Evolutionary conservation across 2,113 vertebrate species (phyloP), one percentile per base, ranked within the genome.

Genomic region (Pteropus alecto): DNA sequence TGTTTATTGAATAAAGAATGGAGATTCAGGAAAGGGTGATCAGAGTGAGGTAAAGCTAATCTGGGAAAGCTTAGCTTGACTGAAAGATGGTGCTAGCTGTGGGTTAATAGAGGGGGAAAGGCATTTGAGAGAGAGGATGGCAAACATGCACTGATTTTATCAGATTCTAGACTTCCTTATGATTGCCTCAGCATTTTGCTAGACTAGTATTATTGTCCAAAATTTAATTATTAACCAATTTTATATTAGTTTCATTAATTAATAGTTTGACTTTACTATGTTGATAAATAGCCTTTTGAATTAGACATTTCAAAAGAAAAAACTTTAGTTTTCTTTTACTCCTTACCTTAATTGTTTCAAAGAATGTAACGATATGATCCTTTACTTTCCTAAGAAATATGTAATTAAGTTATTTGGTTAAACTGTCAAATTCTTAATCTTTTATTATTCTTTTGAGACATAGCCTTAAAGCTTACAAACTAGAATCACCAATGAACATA

Each of bases 151-250:
- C 90, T 87, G 61, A 85, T 82, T 86, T 96, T 78, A 94, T 79
- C 68, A 93, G 93, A 87, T 93, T 54, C 81, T 95, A 9, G 81
- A 88, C 61, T 94, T 96, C 87, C 78, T 92, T 86, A 26, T 96
- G 68, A 96, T 79, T 71, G 94, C 63, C 58, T 90, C 41, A 88
- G 78, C 65, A 70, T 70, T 48, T 90, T 90, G 74, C 70, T 92
- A 87, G 56, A 60, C 54, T 65, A 91, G 30, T 84, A 56, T 58
- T 90, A 90, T 73, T 93, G 63, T 97, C 63, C 63, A 96, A 91
- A 93, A 91, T 91, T 63, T 90, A 97, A 96, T 97, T 92, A 96
- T 97, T 97, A 97, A 95, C 93, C 88, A 95, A 54, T 48, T 87
- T 96, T 96, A 26, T 92, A 43, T 89, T 93, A 46, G 87, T 89